These are phyloP conservation scores for Nymphicus hollandicus DNA, from an alignment of 2,113 vertebrate genomes.

Conservation along the genomic window DNA sequence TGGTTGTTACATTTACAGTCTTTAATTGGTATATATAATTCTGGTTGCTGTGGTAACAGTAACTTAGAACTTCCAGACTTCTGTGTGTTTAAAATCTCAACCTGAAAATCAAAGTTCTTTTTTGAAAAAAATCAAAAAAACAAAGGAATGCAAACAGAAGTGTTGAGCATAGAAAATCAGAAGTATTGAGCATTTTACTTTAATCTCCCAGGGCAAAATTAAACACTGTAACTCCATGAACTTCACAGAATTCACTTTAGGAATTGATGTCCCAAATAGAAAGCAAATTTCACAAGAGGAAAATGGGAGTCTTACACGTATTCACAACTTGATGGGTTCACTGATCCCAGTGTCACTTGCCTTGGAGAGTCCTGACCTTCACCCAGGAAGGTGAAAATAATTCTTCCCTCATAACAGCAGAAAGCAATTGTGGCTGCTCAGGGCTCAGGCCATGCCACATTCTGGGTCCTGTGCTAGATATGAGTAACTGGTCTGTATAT, in stretches of 20 bases:
- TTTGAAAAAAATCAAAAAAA: background rate
- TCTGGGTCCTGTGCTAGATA: background rate
- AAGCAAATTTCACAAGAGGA: background rate
- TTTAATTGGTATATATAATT: background rate
- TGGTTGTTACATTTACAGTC: background rate
- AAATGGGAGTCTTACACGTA: background rate
- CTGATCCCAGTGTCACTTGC: background rate
- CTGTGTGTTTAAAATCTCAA: background rate
- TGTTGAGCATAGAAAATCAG: background rate
- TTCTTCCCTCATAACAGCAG: background rate
- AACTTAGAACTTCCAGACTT: background rate
- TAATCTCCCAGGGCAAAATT: background rate
- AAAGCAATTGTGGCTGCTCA: background rate
- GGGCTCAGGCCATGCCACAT: background rate
- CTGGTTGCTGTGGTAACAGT: background rate
- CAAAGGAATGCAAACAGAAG: background rate
- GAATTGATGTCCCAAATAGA: background rate
- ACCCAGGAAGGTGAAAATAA: background rate
- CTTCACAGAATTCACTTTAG: background rate
- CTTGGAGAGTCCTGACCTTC: background rate
- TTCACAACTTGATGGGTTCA: background rate
- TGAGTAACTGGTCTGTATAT: rapidly evolving
- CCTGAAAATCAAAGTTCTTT: background rate
- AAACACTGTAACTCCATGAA: background rate
- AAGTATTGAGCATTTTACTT: background rate